Evolutionary conservation across 2,797 vertebrate genomes (phyloP).

Genomic region (Cuculus canorus): DNA sequence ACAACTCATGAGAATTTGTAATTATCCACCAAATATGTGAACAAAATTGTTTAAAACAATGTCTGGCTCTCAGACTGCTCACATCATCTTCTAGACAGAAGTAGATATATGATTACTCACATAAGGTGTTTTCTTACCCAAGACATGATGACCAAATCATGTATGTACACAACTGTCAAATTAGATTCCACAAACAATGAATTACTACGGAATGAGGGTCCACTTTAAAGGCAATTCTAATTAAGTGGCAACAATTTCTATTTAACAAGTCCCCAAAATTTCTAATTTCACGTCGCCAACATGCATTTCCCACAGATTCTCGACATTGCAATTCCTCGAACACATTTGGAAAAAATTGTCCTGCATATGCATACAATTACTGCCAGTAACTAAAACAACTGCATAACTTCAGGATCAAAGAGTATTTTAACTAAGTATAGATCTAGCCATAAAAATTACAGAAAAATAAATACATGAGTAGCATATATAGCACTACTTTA

Average conservation of each 20-base stretch:
- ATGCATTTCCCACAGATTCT: not conserved
- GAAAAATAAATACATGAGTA: not conserved
- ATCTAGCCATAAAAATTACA: not conserved
- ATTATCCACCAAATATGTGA: not conserved
- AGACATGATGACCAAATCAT: not conserved
- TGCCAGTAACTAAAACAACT: not conserved
- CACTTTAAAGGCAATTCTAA: slow-evolving; percentile 6
- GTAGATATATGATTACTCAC: not conserved
- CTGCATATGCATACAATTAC: not conserved
- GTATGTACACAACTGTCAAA: not conserved
- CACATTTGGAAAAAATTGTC: not conserved
- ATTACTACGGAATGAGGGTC: not conserved
- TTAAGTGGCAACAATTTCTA: not conserved
- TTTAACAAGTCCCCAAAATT: not conserved
- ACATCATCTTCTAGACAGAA: not conserved
- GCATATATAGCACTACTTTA: not conserved
- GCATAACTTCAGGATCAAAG: not conserved
- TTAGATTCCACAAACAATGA: not conserved
- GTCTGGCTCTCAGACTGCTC: not conserved
- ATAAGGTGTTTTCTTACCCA: not conserved
- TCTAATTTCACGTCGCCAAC: not conserved
- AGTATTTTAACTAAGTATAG: not conserved
- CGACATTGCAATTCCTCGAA: not conserved
- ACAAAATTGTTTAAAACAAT: not conserved
- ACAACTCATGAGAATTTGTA: not conserved